Evolutionary conservation across 2,888 invertebrate genomes (phyloP).

Genomic region (Bugula neritina): DNA sequence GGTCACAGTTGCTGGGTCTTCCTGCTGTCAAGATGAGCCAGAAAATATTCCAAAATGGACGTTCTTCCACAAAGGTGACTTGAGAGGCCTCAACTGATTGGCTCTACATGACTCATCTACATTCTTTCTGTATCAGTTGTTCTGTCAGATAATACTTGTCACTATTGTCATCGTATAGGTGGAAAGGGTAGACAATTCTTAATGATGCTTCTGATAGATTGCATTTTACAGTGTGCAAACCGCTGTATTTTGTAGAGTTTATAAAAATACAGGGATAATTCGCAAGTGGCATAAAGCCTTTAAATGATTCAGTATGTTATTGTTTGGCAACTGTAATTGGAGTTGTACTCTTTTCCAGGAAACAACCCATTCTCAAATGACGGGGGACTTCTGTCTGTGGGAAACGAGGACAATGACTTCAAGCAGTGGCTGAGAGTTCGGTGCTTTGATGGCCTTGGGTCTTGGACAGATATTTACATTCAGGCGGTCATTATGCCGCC

Average conservation of each 20-base stretch:
- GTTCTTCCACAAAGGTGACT: slow-evolving; percentile 6
- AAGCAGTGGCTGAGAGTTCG: background rate
- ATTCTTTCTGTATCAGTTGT: no score
- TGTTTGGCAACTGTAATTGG: no score
- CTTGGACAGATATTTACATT: slow-evolving; percentile 19
- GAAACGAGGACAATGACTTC: background rate
- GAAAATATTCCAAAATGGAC: background rate
- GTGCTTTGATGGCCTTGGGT: slow-evolving; percentile 4
- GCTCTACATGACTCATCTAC: no score
- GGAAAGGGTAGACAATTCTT: no score
- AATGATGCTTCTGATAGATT: no score
- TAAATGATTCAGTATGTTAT: no score
- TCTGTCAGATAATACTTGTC: no score
- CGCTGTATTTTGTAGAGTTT: no score
- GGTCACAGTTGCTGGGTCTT: slow-evolving; percentile 2
- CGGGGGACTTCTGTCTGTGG: background rate
- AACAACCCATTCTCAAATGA: background rate
- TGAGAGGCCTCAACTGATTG: background rate
- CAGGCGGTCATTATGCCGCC: background rate
- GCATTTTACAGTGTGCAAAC: no score
- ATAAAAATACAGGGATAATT: no score
- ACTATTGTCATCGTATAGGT: no score
- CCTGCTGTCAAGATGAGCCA: background rate
- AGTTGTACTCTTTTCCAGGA: background rate
- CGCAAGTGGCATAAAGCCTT: no score